phyloP scores from a whole-genome alignment of 2,888 invertebrate species.

The Melipona beecheii region DNA sequence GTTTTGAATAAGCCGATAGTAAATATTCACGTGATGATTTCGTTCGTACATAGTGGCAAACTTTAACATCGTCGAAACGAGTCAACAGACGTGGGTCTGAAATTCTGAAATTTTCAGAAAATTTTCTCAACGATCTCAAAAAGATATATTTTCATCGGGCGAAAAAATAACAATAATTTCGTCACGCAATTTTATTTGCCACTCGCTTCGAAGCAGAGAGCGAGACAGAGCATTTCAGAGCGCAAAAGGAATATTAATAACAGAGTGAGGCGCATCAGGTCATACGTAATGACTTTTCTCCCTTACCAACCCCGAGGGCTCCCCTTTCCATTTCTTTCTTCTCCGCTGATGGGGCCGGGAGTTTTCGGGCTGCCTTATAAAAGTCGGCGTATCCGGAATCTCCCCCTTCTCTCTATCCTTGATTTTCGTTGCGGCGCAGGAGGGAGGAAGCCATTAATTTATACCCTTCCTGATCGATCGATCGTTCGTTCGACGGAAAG shows the following conservation, averaged over 20 bases:
- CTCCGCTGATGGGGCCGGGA: constrained; percentile 45
- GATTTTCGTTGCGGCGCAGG: constrained; percentile 59
- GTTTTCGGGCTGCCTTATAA: constrained; percentile 51
- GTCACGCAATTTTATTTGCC: not conserved
- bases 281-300: constrained; percentile 56
- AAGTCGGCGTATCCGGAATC: constrained; percentile 60
- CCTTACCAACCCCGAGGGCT: not conserved
- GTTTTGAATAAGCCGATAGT: no score
- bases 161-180: no score
- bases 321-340: constrained; percentile 39
- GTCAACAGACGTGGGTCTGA: no score
- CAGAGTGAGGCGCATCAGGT: constrained; percentile 38
- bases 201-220: not conserved
- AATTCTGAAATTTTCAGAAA: no score
- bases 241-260: constrained; percentile 45
- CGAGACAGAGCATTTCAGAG: not conserved
- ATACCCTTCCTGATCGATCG: constrained; percentile 65
- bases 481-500: constrained; percentile 59
- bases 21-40: no score
- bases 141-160: no score
- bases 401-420: constrained; percentile 52
- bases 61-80: no score
- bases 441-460: constrained; percentile 69
- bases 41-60: no score
- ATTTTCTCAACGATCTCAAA: no score